Evolutionary conservation across 2,888 invertebrate genomes (phyloP).

Genomic region (Phalera bucephala): DNA sequence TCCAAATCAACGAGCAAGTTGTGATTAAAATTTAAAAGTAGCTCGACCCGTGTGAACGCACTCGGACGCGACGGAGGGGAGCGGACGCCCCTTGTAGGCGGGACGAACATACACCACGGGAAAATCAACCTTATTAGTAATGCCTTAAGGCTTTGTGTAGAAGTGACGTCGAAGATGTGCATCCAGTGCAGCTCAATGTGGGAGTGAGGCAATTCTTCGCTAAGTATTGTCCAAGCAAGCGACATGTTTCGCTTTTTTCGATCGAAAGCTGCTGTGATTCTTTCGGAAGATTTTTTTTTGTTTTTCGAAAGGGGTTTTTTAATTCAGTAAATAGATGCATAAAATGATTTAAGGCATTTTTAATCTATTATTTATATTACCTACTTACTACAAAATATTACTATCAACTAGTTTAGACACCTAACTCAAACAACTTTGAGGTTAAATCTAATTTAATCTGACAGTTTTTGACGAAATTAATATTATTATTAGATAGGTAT

Average conservation of each 20-base stretch:
- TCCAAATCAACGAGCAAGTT: slow-evolving; percentile 68
- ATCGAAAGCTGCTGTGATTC: slow-evolving; percentile 29
- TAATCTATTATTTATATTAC: not conserved
- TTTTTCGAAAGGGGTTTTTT: not conserved
- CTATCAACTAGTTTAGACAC: too few relatives aligned
- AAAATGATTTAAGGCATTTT: too few relatives aligned
- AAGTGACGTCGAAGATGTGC: slow-evolving; percentile 37
- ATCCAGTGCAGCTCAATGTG: slow-evolving; percentile 66
- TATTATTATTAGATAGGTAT: too few relatives aligned
- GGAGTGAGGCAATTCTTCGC: slow-evolving; percentile 65
- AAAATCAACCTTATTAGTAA: slow-evolving; percentile 35
- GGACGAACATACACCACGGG: slow-evolving; percentile 41
- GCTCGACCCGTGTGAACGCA: slow-evolving; percentile 68
- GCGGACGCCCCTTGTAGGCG: slow-evolving; percentile 78
- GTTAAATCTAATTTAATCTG: too few relatives aligned
- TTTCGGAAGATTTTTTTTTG: slow-evolving; percentile 7
- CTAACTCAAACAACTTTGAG: too few relatives aligned
- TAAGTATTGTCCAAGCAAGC: slow-evolving; percentile 71
- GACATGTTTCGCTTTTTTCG: slow-evolving; percentile 58
- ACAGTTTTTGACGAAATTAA: too few relatives aligned
- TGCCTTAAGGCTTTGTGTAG: slow-evolving; percentile 23
- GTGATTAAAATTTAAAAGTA: slow-evolving; percentile 80
- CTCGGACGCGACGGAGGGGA: slow-evolving; percentile 66
- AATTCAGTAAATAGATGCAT: too few relatives aligned
- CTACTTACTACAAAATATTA: not conserved